These are phyloP conservation scores for Papilio aristodemus DNA, from an alignment of 1,140 invertebrate species.

Conservation along the genomic window DNA sequence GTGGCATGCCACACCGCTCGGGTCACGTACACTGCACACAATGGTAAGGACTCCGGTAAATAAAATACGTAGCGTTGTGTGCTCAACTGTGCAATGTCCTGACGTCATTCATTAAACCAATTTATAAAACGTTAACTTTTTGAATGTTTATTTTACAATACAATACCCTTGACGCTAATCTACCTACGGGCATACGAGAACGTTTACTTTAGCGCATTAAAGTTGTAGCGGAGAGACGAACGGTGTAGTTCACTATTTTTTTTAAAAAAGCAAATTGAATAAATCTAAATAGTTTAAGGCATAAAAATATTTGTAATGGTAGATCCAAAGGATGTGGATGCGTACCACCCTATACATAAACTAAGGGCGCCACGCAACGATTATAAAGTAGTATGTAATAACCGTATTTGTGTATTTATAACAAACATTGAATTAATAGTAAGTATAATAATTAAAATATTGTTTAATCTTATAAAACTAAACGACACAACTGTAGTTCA, in stretches of 20 bases:
- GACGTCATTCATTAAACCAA: slow-evolving; percentile 34
- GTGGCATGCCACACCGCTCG: neutral
- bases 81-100: slow-evolving; percentile 34
- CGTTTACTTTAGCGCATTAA: no score
- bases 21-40: slow-evolving; percentile 30
- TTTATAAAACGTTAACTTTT: slow-evolving; percentile 17
- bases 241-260: no score
- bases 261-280: no score
- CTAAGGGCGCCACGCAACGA: neutral
- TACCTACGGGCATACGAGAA: no score
- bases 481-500: no score
- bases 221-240: no score
- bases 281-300: neutral
- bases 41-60: slow-evolving; percentile 31
- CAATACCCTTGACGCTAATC: neutral
- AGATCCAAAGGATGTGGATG: neutral
- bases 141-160: neutral
- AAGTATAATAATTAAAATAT: no score
- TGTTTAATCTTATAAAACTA: no score
- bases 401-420: neutral
- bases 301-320: neutral
- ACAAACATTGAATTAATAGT: no score
- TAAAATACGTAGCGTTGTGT: slow-evolving; percentile 32
- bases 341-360: neutral
- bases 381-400: neutral